Evolutionary conservation across 2,888 invertebrate species (phyloP), one percentile per base, ranked within the genome.

Genomic region (Spodoptera picta): DNA sequence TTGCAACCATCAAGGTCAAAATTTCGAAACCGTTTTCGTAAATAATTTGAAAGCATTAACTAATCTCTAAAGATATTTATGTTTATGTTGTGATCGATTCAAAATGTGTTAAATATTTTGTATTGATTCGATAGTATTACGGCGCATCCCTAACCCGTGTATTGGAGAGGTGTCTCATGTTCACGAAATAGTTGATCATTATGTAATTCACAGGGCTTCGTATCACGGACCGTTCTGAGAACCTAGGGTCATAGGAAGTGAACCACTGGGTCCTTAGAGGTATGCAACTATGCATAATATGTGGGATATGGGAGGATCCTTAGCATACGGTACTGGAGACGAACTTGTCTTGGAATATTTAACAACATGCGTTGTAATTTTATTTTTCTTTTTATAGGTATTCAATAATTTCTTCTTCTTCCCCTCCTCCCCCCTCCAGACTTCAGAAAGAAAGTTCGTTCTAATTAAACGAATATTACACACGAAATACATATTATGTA

Each of bases 151-250:
- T 80, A 72, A 53, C 83, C 73, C 82, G 80, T 79, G 61, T 67
- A 65, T 77, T 81, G 81, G 79, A 79, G 73, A 81, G 82, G 84
- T 85, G 82, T 81, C 76, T 78, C 85, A 80, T 84, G 84, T 87
- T 84, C 87, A 86, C 86, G 82, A 90, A 89, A 90, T 90, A 90
- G 85, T 89, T 84, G 86, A 88, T 91, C 91, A 92, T 93, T 92
- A 93, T 90, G 89, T 87, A 92, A 93, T 93, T 88, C 89, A 86
- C 85, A 72, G 65, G 64, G 71, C 71, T 62, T 64, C 27, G 58
- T 69, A 65, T 73, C 77, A 62, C 69, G 73, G 69, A 52, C 53
- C 31, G 80, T 87, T 89, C 90, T 83, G 69, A 79, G 88, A 88
- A 86, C 69, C 69, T 63, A 71, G 67, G 82, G 77, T 80, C 81